Conservation (phyloP, 2,888 invertebrate species). For the Rhagonycha lutea region DNA sequence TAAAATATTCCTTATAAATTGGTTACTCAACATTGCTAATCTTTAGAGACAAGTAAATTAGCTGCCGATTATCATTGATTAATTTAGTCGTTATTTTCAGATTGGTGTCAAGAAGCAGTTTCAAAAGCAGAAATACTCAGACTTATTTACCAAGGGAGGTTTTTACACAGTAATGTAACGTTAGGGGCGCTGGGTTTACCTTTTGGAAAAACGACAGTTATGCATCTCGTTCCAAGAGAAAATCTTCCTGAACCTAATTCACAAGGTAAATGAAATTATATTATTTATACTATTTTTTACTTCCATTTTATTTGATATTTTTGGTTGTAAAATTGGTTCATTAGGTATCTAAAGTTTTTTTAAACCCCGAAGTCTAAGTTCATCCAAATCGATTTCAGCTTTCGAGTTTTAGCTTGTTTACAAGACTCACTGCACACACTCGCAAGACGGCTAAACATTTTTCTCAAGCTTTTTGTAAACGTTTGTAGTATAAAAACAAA, state of each 20-base stretch:
- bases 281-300: neutral
- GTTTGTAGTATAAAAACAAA: neutral
- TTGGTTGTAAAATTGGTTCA: neutral
- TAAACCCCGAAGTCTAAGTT: neutral
- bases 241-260: constrained; percentile 99
- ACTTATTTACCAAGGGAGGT: constrained; percentile 99
- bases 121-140: constrained; percentile 96
- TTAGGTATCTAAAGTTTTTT: neutral
- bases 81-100: constrained; percentile 62
- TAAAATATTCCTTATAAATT: neutral
- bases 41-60: neutral
- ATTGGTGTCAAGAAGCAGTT: constrained; percentile 95
- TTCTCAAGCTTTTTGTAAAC: neutral
- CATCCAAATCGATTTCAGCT: neutral
- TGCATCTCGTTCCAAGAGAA: constrained; percentile 99
- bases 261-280: constrained; percentile 70
- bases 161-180: constrained; percentile 98
- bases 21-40: neutral
- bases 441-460: neutral
- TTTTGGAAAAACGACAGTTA: constrained; percentile 97
- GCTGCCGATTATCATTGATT: neutral
- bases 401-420: neutral
- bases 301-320: constrained; percentile 1
- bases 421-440: neutral
- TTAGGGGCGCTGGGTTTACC: constrained; percentile 96